A percentile compares a stretch with the other conserved stretches of the same genome.
These are phyloP conservation scores for Pinctada fucata DNA, from an alignment of 2,888 invertebrate genomes.

Conservation along the genomic window DNA sequence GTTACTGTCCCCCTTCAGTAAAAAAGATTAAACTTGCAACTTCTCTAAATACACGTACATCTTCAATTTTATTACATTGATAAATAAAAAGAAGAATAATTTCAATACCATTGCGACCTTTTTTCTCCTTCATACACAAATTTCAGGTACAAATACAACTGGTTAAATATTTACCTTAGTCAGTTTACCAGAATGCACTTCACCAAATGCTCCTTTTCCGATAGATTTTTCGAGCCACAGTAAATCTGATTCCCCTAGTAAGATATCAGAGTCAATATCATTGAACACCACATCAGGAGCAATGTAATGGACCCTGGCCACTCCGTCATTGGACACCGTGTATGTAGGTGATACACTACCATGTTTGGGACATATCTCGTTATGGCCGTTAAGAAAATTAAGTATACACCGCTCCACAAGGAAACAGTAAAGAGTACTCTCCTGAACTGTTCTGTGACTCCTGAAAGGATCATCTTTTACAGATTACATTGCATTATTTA, in stretches of 20 bases:
- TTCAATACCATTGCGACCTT: too few species aligned
- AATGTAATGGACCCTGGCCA: constrained; percentile 82
- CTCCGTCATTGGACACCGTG: constrained; percentile 62
- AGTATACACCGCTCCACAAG: constrained; percentile 96
- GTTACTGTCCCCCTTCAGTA: too few species aligned
- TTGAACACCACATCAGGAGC: constrained; percentile 96
- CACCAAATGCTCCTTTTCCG: constrained; percentile 98
- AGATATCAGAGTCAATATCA: constrained; percentile 89
- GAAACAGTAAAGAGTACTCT: constrained; percentile 53
- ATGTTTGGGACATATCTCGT: constrained; percentile 89
- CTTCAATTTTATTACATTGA: too few species aligned
- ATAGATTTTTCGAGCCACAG: constrained; percentile 84
- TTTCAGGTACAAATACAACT: too few species aligned
- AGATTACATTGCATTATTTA: too few species aligned
- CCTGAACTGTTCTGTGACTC: not conserved
- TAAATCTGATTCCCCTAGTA: constrained; percentile 85
- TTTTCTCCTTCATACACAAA: too few species aligned
- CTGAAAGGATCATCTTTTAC: too few species aligned
- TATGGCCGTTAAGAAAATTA: constrained; percentile 86
- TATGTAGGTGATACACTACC: constrained; percentile 81
- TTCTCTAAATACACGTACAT: too few species aligned
- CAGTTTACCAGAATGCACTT: constrained; percentile 84
- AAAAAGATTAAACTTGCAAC: too few species aligned
- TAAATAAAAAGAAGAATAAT: too few species aligned
- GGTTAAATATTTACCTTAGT: constrained; percentile 57